Evolutionary conservation across 1,140 invertebrate species (phyloP), one percentile per base, ranked within the genome.

Genomic region (Anadara kagoshimensis): DNA sequence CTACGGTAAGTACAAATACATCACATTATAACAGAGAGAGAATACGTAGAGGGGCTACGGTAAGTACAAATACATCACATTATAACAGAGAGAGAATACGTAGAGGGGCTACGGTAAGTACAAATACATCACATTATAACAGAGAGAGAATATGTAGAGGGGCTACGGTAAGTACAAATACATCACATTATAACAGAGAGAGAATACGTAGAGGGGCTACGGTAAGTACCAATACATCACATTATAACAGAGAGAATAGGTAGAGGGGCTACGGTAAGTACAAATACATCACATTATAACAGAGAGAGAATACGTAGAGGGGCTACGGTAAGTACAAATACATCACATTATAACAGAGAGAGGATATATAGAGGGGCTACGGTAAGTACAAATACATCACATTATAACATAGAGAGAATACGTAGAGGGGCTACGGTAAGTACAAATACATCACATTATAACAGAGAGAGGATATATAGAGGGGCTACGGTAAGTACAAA

Each of bases 261-360:
- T n/a, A n/a, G n/a, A n/a, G n/a, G n/a, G n/a, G n/a, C n/a, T n/a
- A n/a, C n/a, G n/a, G n/a, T n/a, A n/a, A n/a, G n/a, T n/a, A 99
- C 98, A 0, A 99, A 99, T 89, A 99, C 98, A 0, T 98, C 98
- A 1, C 98, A 99, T 90, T 99, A 99, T 88, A 99, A 99, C 90
- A 92, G 98, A 29, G 98, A 99, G 90, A 92, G 98, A 76, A 91
- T 92, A 67, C 74, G 91, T 41, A 83, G 91, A 68, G 91, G 91
- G 10, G 91, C 91, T 18, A 92, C 91, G 24, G 89, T 89, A 75
- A 69, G 29, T 36, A 36, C 29, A 36, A 3, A 36, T 36, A 36
- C 29, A 36, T 36, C 29, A 3, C 7, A 7, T 36, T 36, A 36
- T 36, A 36, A 36, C 29, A 36, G 7, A 29, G 98, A 99, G 90